Evolutionary conservation across 2,797 vertebrate genomes (phyloP).

Genomic region (Hapalemur alaotrensis): DNA sequence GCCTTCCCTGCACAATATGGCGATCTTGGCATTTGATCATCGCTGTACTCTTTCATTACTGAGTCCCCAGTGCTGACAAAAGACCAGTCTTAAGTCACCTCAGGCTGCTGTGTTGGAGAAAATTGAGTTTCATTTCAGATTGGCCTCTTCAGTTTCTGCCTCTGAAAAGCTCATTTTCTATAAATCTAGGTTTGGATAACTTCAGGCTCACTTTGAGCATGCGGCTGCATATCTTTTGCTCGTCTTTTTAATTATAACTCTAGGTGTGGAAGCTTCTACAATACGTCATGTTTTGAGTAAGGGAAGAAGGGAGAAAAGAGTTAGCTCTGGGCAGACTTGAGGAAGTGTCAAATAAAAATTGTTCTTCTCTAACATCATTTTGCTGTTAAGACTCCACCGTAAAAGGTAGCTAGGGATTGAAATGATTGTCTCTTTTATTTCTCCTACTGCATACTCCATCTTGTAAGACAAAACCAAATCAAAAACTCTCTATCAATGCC

Average conservation of each 20-base stretch:
- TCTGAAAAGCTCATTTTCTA: slow-evolving; percentile 74
- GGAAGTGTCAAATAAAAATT: slow-evolving; percentile 44
- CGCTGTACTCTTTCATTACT: slow-evolving; percentile 16
- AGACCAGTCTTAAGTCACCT: slow-evolving; percentile 62
- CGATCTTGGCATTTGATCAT: slow-evolving; percentile 58
- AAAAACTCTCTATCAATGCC: background rate
- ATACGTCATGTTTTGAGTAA: slow-evolving; percentile 64
- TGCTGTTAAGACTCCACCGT: background rate
- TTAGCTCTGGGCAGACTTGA: slow-evolving; percentile 58
- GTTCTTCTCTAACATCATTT: slow-evolving; percentile 52
- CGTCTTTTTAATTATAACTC: slow-evolving; percentile 72
- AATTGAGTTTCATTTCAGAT: slow-evolving; percentile 71
- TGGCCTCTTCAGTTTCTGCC: slow-evolving; percentile 72
- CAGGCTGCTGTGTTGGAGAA: slow-evolving; percentile 49
- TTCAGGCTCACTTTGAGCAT: slow-evolving; percentile 61
- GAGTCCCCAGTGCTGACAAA: slow-evolving; percentile 57
- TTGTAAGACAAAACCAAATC: slow-evolving; percentile 1
- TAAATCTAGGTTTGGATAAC: slow-evolving; percentile 66
- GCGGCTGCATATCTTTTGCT: slow-evolving; percentile 63
- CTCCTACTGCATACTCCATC: background rate
- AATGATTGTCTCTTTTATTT: slow-evolving; percentile 36
- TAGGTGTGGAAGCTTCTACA: slow-evolving; percentile 45
- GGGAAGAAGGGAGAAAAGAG: background rate
- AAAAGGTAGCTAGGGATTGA: background rate
- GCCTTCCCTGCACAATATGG: slow-evolving; percentile 62